phyloP scores from a whole-genome alignment of 2,113 vertebrate species.

The Bos taurus region ARS-UCD2.0 NC_037345.1:12232501-12233000 shows the following conservation, averaged over 20 bases:
- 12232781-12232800: background rate
- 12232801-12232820: background rate
- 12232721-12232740: accelerated
- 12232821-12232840: background rate
- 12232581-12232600: background rate
- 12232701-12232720: too few species aligned
- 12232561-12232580: too few species aligned
- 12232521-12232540: accelerated
- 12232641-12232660: background rate
- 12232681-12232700: accelerated
- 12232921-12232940: background rate
- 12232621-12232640: background rate
- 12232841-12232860: accelerated
- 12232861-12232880: background rate
- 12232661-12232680: background rate
- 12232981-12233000: too few species aligned
- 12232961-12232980: background rate
- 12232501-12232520: accelerated
- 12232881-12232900: background rate
- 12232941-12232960: background rate
- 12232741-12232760: background rate
- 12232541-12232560: background rate
- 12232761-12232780: background rate
- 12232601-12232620: accelerated
- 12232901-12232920: background rate